phyloP scores from a whole-genome alignment of 35 echinoderm and acorn worm genomes.

The Ophioderma brevispina region DNA sequence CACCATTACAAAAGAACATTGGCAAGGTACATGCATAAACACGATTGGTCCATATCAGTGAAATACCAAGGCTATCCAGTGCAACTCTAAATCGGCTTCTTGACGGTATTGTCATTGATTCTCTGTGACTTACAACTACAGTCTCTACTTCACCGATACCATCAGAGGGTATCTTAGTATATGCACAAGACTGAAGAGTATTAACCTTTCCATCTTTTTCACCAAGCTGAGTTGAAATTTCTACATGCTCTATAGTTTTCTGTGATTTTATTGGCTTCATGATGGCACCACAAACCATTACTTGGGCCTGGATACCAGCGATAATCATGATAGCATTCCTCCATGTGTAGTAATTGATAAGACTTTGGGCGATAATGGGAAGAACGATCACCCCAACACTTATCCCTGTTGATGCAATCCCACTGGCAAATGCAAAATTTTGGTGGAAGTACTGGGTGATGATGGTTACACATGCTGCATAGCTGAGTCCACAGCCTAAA shows the following conservation, averaged over 20 bases:
- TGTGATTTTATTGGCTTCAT: neutral
- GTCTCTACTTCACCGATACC: neutral
- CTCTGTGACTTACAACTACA: no score
- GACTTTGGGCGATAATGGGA: neutral
- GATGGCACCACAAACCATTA: neutral
- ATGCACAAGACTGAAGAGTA: neutral
- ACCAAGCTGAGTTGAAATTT: neutral
- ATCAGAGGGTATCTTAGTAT: neutral
- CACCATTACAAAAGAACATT: neutral
- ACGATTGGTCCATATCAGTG: constrained; percentile 23
- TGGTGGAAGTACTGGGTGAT: neutral
- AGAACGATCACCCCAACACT: neutral
- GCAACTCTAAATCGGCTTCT: neutral
- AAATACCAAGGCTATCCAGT: constrained; percentile 11
- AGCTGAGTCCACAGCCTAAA: neutral
- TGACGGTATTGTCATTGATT: neutral
- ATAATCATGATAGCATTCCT: neutral
- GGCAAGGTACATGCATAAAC: neutral
- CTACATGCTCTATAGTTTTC: neutral
- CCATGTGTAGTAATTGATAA: constrained; percentile 9
- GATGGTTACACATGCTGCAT: neutral
- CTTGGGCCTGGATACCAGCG: neutral
- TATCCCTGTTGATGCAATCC: neutral
- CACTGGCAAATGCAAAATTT: neutral
- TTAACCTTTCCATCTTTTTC: neutral